Base-by-base conservation (phyloP, 2,888 invertebrate species). In the Venustoraphidia nigricollis region DNA sequence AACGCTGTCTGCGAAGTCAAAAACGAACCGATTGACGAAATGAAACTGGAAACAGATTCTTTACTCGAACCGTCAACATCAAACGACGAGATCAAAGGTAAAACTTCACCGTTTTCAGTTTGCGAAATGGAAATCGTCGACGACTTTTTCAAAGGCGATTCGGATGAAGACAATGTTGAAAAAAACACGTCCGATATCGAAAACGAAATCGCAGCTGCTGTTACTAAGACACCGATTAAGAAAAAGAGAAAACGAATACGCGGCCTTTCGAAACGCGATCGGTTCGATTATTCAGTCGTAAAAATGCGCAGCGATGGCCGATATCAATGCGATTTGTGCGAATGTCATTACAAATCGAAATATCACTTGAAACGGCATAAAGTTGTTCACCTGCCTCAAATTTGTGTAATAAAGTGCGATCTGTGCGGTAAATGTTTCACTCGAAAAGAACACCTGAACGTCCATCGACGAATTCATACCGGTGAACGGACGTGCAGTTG, bases 391-490 rank as follows among this genome's bases (percentile, higher is more conserved):
- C 14, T 39, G 2, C 10, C 8, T 9, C 14, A 9, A 13, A 9
- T 13, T 14, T 39, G 11, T 39, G 10, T 13, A 8, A 8, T 10
- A 38, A 13, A 39, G 9, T 10, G 11, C 8, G 39, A 27, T n/a
- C 10, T 43, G 13, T 47, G 47, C 37, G 47, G 39, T 27, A 41
- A 36, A 38, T 34, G 27, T 36, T 47, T 47, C 37, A n/a, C 27
- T 6, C 9, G 47, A 38, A 14, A 14, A 9, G n/a, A n/a, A 11
- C 27, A 14, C 8, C 34, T 47, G 14, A 11, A 36, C 11, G 43
- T 43, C 10, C 47, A 47, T 27, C 36, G 35, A 3, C 36, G 35
- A n/a, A 34, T 36, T n/a, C 47, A 47, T n/a, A 47, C 47, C 8
- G 43, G 43, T 10, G 41, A 47, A 43, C 37, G 37, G 3, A n/a